A percentile compares a stretch with the other conserved stretches of the same genome.
Conservation (phyloP, 2,797 vertebrate species). For the Danio aesculapii region DNA sequence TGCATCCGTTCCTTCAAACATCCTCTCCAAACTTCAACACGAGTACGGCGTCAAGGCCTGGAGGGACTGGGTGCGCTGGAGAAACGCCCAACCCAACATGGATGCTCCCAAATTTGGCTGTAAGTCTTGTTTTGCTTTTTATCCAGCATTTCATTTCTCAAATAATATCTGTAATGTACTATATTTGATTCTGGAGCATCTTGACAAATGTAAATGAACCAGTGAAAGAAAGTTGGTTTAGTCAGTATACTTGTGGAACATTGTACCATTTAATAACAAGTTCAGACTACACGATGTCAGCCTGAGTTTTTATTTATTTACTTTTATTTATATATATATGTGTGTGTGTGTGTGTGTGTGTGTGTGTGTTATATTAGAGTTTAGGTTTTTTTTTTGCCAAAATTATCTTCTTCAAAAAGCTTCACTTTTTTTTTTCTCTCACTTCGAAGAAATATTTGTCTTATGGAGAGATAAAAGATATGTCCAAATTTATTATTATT, state of each 20-base stretch:
- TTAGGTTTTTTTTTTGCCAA: too few species aligned
- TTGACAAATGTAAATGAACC: too few species aligned
- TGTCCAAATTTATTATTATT: too few species aligned
- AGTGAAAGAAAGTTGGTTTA: background rate
- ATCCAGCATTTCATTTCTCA: background rate
- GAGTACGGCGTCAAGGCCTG: constrained; percentile 94
- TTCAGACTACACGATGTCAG: too few species aligned
- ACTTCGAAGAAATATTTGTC: too few species aligned
- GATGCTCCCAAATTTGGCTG: constrained; percentile 87
- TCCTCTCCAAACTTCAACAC: constrained; percentile 82
- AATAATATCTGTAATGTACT: background rate
- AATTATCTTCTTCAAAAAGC: too few species aligned
- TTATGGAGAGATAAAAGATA: too few species aligned
- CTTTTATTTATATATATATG: too few species aligned
- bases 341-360: too few species aligned
- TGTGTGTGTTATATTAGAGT: too few species aligned
- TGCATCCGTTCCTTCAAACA: constrained; percentile 51
- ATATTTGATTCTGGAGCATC: background rate
- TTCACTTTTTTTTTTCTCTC: too few species aligned
- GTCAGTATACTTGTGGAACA: background rate
- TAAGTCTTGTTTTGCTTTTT: constrained; percentile 68
- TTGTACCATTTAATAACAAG: background rate
- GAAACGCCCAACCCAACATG: constrained; percentile 78
- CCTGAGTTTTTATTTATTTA: too few species aligned
- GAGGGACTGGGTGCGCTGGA: constrained; percentile 95